Conservation (phyloP, 2,113 vertebrate species). For the Lamprotornis superbus region DNA sequence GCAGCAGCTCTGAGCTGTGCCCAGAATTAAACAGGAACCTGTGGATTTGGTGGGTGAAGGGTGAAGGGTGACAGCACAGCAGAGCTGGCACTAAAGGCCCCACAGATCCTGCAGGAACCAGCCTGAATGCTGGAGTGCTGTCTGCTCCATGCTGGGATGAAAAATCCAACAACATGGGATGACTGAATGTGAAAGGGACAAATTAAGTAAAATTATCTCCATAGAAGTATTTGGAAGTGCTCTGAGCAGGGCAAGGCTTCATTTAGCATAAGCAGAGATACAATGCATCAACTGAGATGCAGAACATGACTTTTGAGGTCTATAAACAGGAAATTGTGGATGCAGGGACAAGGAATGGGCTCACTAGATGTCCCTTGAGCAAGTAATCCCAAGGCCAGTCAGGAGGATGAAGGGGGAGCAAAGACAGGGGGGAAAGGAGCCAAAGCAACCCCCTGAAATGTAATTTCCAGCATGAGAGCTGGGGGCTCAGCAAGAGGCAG, state of each 20-base stretch:
- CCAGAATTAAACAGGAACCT: neutral
- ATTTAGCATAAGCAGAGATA: neutral
- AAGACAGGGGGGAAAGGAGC: neutral
- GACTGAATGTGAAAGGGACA: neutral
- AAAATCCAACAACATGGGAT: neutral
- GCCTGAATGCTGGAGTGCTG: fast-evolving
- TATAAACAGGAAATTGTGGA: neutral
- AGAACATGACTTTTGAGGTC: neutral
- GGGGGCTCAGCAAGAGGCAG: neutral
- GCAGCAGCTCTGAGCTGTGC: neutral
- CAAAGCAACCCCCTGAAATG: neutral
- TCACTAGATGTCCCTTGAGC: neutral
- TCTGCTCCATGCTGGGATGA: neutral
- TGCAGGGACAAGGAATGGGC: neutral
- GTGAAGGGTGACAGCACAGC: neutral
- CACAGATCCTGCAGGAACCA: neutral
- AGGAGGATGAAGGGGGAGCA: neutral
- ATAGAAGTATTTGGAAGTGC: neutral
- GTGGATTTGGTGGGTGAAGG: neutral
- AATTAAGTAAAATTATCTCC: neutral
- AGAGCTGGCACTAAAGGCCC: neutral
- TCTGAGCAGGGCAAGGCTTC: neutral
- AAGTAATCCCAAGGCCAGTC: neutral
- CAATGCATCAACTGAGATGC: neutral
- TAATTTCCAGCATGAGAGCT: neutral